Base-by-base conservation (phyloP, 1,140 invertebrate genomes). In the Meteorus sp. region DNA sequence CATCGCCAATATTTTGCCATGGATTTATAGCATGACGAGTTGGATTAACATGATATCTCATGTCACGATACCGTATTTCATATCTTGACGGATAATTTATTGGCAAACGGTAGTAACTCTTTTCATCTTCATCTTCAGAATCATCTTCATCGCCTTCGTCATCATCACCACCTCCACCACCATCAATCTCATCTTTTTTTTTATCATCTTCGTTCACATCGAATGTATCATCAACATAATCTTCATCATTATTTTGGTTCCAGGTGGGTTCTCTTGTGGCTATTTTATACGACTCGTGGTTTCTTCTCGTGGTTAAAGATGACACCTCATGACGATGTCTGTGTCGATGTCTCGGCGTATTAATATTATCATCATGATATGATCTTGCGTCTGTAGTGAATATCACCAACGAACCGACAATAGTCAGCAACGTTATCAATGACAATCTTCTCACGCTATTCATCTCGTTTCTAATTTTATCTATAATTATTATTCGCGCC, bases 281-380 rank as follows among this genome's bases (percentile, higher is more conserved):
- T 13, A 41, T 11, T 41, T 41, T 41, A 6, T 37, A 35, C 11
- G 39, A 22, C 29, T 43, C 52, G 19, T 54, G 51, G 13, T 60
- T 60, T 35, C 45, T 47, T n/a, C 44, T 37, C 23, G 27, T 22
- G 3, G 19, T 33, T 1, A 44, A 29, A 22, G 37, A 39, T 11
- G 43, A 11, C 35, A 31, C n/a, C n/a, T 61, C 54, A 13, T 62
- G 60, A 19, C 43, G 51, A 39, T 62, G 60, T 20, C 55, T 45
- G 11, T 54, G 60, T 23, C 60, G 48, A 52, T 62, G 55, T n/a
- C 43, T 39, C 1, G 41, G 29, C 8, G 45, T 20, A 7, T 4
- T 33, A n/a, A 5, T 47, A 7, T 50, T 22, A 8, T 54, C 60
- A 15, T 29, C 50, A 15, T 48, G 60, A 53, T 62, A 48, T n/a